Evolutionary conservation across 2,888 invertebrate species (phyloP).

Genomic region (Acronicta aceris): DNA sequence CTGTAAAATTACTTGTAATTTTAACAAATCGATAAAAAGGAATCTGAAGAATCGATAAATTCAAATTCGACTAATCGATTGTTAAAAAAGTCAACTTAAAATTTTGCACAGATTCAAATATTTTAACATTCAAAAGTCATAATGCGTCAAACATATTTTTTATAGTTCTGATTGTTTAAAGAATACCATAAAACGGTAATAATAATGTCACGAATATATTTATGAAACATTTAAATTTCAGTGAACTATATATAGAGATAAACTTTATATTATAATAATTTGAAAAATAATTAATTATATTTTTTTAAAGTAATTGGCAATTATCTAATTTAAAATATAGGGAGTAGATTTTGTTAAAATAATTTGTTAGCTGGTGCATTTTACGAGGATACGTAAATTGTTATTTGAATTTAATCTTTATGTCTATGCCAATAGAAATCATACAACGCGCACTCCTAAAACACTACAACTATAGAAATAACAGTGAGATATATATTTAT

Average conservation of each 20-base stretch:
- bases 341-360: constrained; percentile 30
- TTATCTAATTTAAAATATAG: constrained; percentile 23
- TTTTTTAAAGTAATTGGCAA: constrained; percentile 39
- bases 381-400: background rate
- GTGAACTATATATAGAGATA: background rate
- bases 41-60: background rate
- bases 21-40: no score
- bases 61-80: background rate
- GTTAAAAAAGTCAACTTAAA: background rate
- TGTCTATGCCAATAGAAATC: background rate
- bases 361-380: background rate
- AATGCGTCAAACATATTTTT: no score
- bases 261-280: constrained; percentile 1
- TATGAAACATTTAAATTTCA: no score
- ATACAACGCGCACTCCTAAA: background rate
- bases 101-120: no score
- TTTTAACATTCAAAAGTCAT: no score
- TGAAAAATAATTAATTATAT: background rate
- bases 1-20: no score
- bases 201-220: background rate
- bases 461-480: background rate
- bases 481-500: constrained; percentile 54
- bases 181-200: background rate
- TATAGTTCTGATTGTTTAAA: no score
- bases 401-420: background rate